Conservation (phyloP, 2,888 invertebrate genomes). For the Cepaea hortensis region DNA sequence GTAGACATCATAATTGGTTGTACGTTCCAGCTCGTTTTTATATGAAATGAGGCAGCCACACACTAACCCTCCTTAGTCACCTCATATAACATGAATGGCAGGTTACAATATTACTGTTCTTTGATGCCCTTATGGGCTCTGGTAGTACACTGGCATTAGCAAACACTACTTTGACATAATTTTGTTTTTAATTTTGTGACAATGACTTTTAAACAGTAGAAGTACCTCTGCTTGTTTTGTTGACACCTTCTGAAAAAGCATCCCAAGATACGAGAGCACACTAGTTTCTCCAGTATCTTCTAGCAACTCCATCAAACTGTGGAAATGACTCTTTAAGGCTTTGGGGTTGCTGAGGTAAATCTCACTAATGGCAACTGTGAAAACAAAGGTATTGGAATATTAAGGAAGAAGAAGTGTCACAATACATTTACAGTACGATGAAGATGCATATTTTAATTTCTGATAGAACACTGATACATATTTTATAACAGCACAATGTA, state of each 20-base stretch:
- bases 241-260: constrained; percentile 54
- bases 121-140: too few species aligned
- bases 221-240: constrained; percentile 58
- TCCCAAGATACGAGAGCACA: constrained; percentile 41
- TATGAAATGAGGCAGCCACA: too few species aligned
- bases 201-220: neutral
- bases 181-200: too few species aligned
- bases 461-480: too few species aligned
- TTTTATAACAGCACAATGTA: too few species aligned
- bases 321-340: constrained; percentile 51
- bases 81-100: too few species aligned
- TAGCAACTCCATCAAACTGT: constrained; percentile 52
- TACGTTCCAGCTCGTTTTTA: too few species aligned
- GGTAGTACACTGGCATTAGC: too few species aligned
- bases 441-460: neutral
- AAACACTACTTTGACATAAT: too few species aligned
- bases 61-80: too few species aligned
- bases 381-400: neutral
- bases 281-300: constrained; percentile 48
- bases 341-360: constrained; percentile 53
- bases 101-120: too few species aligned
- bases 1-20: too few species aligned
- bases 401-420: neutral
- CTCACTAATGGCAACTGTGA: constrained; percentile 50
- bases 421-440: neutral